A percentile compares a stretch with the other conserved stretches of the same genome.
Evolutionary conservation across 2,797 vertebrate genomes (phyloP).

Genomic region (Helicolenus hilgendorfi): DNA sequence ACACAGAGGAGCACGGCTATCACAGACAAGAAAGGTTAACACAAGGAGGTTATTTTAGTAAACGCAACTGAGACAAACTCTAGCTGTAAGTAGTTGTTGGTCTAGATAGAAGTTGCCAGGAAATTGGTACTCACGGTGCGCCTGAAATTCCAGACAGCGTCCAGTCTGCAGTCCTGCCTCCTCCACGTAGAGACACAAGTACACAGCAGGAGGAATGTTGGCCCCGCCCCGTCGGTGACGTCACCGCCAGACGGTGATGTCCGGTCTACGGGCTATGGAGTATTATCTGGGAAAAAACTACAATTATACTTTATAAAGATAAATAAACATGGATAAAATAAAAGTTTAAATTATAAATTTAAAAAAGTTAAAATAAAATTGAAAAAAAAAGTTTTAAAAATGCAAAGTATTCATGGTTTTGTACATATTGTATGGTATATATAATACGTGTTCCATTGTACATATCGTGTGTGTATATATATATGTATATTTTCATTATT

Average conservation of each 20-base stretch:
- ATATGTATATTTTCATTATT: not conserved
- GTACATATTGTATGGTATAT: too few species aligned
- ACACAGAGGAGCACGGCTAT: not conserved
- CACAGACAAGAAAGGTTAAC: not conserved
- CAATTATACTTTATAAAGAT: too few species aligned
- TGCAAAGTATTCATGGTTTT: too few species aligned
- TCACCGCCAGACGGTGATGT: constrained; percentile 18
- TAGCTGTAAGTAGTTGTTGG: not conserved
- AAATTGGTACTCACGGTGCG: constrained; percentile 83
- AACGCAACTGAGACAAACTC: not conserved
- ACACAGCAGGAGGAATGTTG: constrained; percentile 68
- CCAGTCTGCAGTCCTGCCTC: constrained; percentile 74
- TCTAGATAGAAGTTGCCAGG: constrained; percentile 48
- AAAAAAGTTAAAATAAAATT: too few species aligned
- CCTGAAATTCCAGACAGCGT: constrained; percentile 82
- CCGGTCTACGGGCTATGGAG: not conserved
- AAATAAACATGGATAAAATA: too few species aligned
- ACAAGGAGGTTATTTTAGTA: not conserved
- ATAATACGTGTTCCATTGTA: too few species aligned
- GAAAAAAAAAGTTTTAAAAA: too few species aligned
- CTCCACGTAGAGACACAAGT: constrained; percentile 86
- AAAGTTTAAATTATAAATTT: too few species aligned
- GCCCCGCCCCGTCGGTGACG: constrained; percentile 73
- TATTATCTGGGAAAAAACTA: not conserved
- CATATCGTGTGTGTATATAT: too few species aligned